Percentiles rank a stretch among this genome's conserved stretches.
These are phyloP conservation scores for Ursus arctos DNA, from an alignment of 2,113 vertebrate genomes.

Conservation along the genomic window DNA sequence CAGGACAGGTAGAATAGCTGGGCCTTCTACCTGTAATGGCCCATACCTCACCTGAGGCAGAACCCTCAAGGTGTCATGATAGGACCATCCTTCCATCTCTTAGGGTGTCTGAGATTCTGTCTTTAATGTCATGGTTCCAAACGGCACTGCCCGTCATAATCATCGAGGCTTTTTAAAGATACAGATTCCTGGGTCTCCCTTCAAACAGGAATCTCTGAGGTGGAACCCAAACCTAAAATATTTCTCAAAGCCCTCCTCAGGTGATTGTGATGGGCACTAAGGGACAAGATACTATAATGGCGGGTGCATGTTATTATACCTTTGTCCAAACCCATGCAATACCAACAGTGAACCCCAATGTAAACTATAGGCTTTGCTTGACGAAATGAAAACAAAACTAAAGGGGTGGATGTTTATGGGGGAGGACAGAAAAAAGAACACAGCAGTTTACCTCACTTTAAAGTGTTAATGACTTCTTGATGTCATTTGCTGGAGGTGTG, in stretches of 20 bases:
- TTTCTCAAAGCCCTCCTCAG: background rate
- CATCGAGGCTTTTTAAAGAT: background rate
- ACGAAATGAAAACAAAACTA: background rate
- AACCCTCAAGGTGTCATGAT: background rate
- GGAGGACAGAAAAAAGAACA: background rate
- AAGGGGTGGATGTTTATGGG: background rate
- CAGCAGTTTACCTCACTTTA: background rate
- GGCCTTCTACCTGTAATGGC: too few relatives aligned
- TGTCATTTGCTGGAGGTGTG: background rate
- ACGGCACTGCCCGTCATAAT: background rate
- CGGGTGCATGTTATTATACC: background rate
- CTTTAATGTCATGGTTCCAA: background rate
- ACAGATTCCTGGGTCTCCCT: background rate
- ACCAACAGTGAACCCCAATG: background rate
- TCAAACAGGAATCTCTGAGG: background rate
- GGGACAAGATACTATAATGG: background rate
- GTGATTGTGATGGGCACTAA: background rate
- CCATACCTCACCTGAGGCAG: background rate
- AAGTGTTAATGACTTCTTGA: background rate
- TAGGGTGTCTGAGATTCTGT: background rate
- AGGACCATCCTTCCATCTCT: background rate
- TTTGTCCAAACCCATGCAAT: background rate
- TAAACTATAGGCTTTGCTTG: background rate
- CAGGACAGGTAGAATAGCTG: background rate
- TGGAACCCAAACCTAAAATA: background rate